These are phyloP conservation scores for Salpingus planirostris DNA, from an alignment of 2,888 invertebrate species.

Conservation along the genomic window DNA sequence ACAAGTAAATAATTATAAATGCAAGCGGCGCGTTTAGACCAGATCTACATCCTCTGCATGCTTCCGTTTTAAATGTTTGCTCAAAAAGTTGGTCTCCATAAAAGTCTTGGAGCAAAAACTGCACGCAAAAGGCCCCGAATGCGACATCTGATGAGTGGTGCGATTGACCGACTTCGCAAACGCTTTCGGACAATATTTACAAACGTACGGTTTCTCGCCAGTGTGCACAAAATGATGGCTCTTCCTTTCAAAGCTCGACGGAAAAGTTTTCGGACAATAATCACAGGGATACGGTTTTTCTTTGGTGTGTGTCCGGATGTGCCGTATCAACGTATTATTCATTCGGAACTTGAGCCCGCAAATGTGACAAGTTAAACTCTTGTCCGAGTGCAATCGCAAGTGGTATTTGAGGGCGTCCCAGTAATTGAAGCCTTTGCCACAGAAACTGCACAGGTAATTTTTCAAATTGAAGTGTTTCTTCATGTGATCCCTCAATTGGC, in stretches of 20 bases:
- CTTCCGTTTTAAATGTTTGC: constrained; percentile 24
- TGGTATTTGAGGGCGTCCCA: constrained; percentile 19
- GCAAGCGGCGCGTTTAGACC: no score
- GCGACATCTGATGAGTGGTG: constrained; percentile 44
- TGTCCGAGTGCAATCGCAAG: constrained; percentile 20
- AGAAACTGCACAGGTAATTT: constrained; percentile 14
- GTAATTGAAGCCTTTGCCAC: constrained; percentile 17
- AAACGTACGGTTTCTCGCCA: constrained; percentile 39
- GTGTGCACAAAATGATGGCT: constrained; percentile 38
- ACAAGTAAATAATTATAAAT: no score
- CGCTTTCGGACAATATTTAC: constrained; percentile 40
- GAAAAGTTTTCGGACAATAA: constrained; percentile 67
- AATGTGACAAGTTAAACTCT: no score
- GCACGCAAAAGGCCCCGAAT: constrained; percentile 33
- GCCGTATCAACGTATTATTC: constrained; percentile 51
- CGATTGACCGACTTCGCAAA: constrained; percentile 40
- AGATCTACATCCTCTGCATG: no score
- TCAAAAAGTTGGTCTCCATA: constrained; percentile 20
- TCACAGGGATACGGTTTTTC: constrained; percentile 70
- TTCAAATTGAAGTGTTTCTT: constrained; percentile 18
- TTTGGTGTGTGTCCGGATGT: constrained; percentile 71
- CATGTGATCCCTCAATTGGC: constrained; percentile 12
- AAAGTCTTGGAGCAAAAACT: constrained; percentile 21
- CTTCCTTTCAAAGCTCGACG: constrained; percentile 52
- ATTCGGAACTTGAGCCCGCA: constrained; percentile 24